These are phyloP conservation scores for Centrocercus urophasianus DNA, from an alignment of 2,113 vertebrate genomes.

Conservation along the genomic window DNA sequence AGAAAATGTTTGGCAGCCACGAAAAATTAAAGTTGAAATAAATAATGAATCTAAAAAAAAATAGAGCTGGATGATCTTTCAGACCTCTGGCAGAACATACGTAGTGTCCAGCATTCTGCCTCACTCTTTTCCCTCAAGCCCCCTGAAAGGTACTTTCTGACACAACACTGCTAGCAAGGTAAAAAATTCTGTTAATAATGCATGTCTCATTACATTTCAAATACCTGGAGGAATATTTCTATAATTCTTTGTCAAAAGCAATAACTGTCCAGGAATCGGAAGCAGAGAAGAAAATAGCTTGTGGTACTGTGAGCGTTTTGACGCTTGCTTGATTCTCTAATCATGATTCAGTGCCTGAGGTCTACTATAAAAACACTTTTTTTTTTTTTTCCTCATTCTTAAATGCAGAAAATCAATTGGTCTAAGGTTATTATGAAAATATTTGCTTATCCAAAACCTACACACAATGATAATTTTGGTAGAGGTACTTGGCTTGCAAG, in stretches of 20 bases:
- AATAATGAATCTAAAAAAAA: not conserved
- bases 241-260: slow-evolving; percentile 67
- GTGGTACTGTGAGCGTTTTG: slow-evolving; percentile 43
- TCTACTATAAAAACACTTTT: slow-evolving; percentile 37
- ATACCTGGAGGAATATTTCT: slow-evolving; percentile 59
- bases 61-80: not conserved
- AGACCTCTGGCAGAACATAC: not conserved
- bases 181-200: slow-evolving; percentile 59
- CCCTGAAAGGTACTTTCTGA: not conserved
- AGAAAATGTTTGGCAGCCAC: not conserved
- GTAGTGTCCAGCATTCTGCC: not conserved
- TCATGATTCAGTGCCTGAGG: slow-evolving; percentile 49
- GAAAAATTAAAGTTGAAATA: not conserved
- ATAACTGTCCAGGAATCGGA: slow-evolving; percentile 59
- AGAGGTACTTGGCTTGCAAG: not conserved
- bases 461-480: slow-evolving; percentile 31
- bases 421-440: slow-evolving; percentile 39
- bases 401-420: slow-evolving; percentile 4
- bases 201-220: slow-evolving; percentile 41
- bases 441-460: slow-evolving; percentile 59
- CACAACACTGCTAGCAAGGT: not conserved
- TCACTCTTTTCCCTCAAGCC: not conserved
- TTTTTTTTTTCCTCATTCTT: slow-evolving; percentile 2
- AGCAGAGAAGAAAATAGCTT: slow-evolving; percentile 44
- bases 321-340: slow-evolving; percentile 60